Evolutionary conservation across 1,140 invertebrate genomes (phyloP).

Genomic region (Drosophila oshimai): DNA sequence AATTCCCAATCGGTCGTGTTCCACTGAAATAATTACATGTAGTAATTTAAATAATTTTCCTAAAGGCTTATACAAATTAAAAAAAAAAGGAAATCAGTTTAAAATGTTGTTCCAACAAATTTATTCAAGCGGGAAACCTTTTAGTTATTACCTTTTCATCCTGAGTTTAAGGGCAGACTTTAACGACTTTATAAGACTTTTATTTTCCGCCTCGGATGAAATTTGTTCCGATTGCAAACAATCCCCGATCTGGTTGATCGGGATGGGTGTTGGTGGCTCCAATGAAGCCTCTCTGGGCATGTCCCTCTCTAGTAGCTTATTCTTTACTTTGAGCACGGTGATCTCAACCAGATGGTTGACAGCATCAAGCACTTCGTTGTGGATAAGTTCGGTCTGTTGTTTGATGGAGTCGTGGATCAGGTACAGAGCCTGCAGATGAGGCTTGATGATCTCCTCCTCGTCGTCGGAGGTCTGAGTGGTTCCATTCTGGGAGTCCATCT

Average conservation of each 20-base stretch:
- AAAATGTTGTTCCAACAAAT: no score
- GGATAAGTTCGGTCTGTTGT: conserved; percentile 3
- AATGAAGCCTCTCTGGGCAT: conserved; percentile 1
- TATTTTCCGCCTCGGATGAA: not conserved
- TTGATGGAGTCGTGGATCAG: conserved; percentile 10
- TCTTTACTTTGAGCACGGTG: not conserved
- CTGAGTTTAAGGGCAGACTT: not conserved
- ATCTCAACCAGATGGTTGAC: conserved; percentile 23
- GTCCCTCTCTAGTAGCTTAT: not conserved
- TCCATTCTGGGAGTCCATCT: not conserved
- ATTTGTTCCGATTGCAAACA: not conserved
- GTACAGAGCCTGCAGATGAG: not conserved
- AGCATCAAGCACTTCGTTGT: not conserved
- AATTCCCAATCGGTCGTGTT: no score
- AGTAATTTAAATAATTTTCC: no score
- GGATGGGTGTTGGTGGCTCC: not conserved
- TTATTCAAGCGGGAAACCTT: not conserved
- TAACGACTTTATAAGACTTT: not conserved
- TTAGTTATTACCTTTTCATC: not conserved
- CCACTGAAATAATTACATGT: no score
- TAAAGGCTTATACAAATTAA: no score
- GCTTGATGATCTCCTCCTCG: not conserved
- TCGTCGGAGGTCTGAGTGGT: conserved; percentile 18
- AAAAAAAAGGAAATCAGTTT: no score
- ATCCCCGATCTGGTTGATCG: not conserved